These are phyloP conservation scores for Agelastica alni DNA, from an alignment of 2,888 invertebrate genomes.

Conservation along the genomic window DNA sequence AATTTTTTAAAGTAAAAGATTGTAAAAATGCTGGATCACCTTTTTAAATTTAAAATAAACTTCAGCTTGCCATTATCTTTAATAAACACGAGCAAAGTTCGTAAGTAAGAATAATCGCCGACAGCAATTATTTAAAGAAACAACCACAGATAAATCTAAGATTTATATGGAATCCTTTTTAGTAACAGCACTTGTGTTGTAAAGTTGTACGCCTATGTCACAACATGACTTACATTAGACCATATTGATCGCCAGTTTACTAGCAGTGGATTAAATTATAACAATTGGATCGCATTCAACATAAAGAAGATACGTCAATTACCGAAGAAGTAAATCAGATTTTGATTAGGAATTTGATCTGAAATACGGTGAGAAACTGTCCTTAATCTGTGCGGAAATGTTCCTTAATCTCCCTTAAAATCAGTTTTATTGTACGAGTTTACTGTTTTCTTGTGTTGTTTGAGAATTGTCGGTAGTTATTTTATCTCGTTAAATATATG, in stretches of 20 bases:
- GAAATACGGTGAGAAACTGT: conserved; percentile 45
- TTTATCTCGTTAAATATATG: conserved; percentile 1
- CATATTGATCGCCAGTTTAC: conserved; percentile 26
- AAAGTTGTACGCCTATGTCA: conserved; percentile 10
- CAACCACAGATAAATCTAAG: conserved; percentile 15
- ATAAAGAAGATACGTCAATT: conserved; percentile 50
- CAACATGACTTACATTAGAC: conserved; percentile 23
- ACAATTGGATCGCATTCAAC: conserved; percentile 46
- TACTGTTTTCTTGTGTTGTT: conserved; percentile 2
- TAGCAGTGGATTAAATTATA: conserved; percentile 44
- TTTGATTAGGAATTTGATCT: conserved; percentile 42
- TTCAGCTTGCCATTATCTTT: no score
- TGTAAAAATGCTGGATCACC: no score
- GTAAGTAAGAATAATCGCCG: background rate
- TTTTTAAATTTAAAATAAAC: no score
- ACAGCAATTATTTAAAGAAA: conserved; percentile 15
- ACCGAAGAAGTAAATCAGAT: conserved; percentile 47
- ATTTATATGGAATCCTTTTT: conserved; percentile 20
- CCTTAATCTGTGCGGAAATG: conserved; percentile 39
- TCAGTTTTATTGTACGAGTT: conserved; percentile 25
- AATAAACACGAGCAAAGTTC: no score
- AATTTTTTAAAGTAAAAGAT: no score
- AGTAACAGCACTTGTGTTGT: conserved; percentile 12
- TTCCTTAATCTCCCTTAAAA: conserved; percentile 26
- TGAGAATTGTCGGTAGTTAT: conserved; percentile 1